Conservation (phyloP, 2,113 vertebrate genomes). For the Leptodactylus fuscus region DNA sequence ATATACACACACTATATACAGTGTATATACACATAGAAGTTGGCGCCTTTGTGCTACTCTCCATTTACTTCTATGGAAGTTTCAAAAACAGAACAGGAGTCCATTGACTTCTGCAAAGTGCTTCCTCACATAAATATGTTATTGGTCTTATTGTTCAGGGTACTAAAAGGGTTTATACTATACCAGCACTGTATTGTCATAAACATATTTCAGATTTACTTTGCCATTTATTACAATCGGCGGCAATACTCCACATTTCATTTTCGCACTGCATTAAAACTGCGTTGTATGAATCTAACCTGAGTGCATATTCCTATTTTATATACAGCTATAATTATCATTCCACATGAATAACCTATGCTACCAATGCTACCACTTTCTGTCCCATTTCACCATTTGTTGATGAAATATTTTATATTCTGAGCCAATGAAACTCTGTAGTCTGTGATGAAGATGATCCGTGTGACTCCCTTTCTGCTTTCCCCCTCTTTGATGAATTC, state of each 20-base stretch:
- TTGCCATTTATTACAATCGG: no score
- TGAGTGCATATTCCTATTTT: not conserved
- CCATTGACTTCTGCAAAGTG: no score
- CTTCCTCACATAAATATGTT: not conserved
- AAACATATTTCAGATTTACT: not conserved
- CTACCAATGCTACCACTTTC: not conserved
- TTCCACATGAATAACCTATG: not conserved
- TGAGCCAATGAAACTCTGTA: constrained; percentile 14
- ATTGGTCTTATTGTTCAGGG: not conserved
- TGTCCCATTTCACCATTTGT: not conserved
- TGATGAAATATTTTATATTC: not conserved
- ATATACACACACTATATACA: no score
- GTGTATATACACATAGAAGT: no score
- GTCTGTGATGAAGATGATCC: constrained; percentile 16
- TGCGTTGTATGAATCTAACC: not conserved
- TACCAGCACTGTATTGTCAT: not conserved
- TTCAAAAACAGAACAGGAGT: no score
- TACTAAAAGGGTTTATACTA: no score
- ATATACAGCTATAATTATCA: not conserved
- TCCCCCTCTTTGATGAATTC: constrained; percentile 41
- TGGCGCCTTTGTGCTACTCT: no score
- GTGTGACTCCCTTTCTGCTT: constrained; percentile 11
- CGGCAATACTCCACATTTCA: no score
- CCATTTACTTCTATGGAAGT: no score
- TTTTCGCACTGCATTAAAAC: not conserved